Percentiles rank a stretch among this genome's conserved stretches.
phyloP scores from a whole-genome alignment of 2,113 vertebrate species.

The Gnathonemus echidnorhynchus region DNA sequence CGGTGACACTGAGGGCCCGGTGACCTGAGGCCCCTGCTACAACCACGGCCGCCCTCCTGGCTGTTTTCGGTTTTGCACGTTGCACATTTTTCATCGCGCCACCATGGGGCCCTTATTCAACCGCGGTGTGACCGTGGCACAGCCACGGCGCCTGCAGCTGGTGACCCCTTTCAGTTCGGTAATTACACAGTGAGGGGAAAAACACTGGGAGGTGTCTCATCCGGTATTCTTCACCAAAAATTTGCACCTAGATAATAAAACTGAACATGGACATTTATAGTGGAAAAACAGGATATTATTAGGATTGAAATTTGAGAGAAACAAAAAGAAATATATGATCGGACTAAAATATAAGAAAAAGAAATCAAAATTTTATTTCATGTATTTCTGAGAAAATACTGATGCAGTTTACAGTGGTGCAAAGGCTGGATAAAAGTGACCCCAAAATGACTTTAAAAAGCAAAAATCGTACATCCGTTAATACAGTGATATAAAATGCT shows the following conservation, averaged over 20 bases:
- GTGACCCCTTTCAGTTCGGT: background rate
- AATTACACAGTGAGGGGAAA: background rate
- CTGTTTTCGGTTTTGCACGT: slow-evolving; percentile 23
- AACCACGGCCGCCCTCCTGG: background rate
- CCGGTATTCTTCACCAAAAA: background rate
- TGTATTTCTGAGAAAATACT: background rate
- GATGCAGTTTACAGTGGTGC: background rate
- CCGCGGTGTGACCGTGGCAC: background rate
- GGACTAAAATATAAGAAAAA: background rate
- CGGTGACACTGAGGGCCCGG: background rate
- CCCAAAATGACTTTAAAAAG: background rate
- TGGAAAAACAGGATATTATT: background rate
- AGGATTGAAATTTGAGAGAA: background rate
- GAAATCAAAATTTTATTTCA: background rate
- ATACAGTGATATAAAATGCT: slow-evolving; percentile 1
- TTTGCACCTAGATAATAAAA: background rate
- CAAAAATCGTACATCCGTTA: background rate
- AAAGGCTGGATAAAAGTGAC: background rate
- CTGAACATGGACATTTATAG: background rate
- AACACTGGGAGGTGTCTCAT: background rate
- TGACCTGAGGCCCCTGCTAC: background rate
- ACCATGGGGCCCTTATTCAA: slow-evolving; percentile 38
- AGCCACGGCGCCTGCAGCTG: background rate
- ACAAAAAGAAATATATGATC: background rate
- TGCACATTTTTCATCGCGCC: slow-evolving; percentile 2